Percentiles rank a stretch among this genome's conserved stretches.
These are phyloP conservation scores for Oncorhynchus masou DNA, from an alignment of 2,113 vertebrate species.

Conservation along the genomic window DNA sequence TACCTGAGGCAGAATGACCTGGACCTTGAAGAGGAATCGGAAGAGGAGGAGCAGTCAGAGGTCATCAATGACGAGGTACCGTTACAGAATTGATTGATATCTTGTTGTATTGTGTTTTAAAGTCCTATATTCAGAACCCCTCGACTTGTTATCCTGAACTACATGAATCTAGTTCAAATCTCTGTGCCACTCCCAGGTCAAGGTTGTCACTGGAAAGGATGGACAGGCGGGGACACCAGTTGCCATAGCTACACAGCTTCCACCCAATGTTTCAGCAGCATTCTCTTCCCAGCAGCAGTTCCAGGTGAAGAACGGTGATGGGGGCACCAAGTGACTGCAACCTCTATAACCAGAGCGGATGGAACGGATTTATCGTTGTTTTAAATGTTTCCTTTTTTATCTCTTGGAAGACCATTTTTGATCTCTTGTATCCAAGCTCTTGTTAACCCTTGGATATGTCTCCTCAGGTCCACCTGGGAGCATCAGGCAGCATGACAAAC, in stretches of 20 bases:
- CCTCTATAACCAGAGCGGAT: neutral
- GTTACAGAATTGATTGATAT: neutral
- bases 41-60: conserved; percentile 93
- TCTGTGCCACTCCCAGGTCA: conserved; percentile 84
- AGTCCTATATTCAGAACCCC: neutral
- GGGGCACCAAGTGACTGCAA: neutral
- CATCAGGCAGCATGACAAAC: conserved; percentile 74
- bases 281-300: conserved; percentile 88
- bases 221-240: conserved; percentile 94
- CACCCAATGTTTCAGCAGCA: conserved; percentile 93
- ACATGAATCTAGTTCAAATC: conserved; percentile 24
- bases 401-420: conserved; percentile 61
- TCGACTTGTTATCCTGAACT: neutral
- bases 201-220: conserved; percentile 95
- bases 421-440: conserved; percentile 53
- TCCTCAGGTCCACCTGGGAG: conserved; percentile 82
- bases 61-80: conserved; percentile 96
- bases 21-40: conserved; percentile 94
- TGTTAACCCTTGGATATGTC: conserved; percentile 38
- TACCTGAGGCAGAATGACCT: conserved; percentile 94
- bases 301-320: conserved; percentile 75
- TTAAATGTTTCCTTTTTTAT: neutral
- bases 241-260: conserved; percentile 96
- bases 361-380: neutral
- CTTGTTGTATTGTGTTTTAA: neutral